phyloP scores from a whole-genome alignment of 2,888 invertebrate species.

The Rhingia campestris region DNA sequence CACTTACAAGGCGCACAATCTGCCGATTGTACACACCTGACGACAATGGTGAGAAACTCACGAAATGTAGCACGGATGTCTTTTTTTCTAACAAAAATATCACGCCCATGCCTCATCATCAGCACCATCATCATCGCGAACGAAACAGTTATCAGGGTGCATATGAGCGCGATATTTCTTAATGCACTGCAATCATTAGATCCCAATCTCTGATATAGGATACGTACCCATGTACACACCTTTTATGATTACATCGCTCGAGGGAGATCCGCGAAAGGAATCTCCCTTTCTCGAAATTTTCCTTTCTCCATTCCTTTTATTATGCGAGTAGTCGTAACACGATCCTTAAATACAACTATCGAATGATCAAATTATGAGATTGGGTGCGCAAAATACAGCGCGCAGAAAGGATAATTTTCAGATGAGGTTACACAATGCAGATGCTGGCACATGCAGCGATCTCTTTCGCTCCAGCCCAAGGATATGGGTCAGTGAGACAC shows the following conservation, averaged over 20 bases:
- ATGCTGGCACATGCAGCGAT: conserved; percentile 44
- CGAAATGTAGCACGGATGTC: conserved; percentile 57
- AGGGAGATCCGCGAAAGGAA: conserved; percentile 63
- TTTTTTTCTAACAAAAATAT: conserved; percentile 29
- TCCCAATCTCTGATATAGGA: conserved; percentile 63
- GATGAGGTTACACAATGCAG: conserved; percentile 73
- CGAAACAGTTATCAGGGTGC: conserved; percentile 65
- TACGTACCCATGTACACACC: conserved; percentile 50
- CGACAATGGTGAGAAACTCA: conserved; percentile 63
- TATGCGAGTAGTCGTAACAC: conserved; percentile 32
- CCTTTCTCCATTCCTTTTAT: conserved; percentile 10
- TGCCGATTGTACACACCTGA: conserved; percentile 31
- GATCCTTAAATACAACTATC: conserved; percentile 61
- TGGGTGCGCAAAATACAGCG: conserved; percentile 57
- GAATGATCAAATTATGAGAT: conserved; percentile 66
- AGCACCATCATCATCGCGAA: conserved; percentile 33
- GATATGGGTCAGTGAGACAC: conserved; percentile 65
- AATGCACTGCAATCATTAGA: conserved; percentile 57
- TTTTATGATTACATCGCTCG: conserved; percentile 45
- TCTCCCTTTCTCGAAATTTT: conserved; percentile 31
- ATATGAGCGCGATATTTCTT: conserved; percentile 17
- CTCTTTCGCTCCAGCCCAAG: conserved; percentile 45
- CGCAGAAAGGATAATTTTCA: conserved; percentile 72
- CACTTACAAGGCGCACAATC: conserved; percentile 28
- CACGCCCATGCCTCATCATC: conserved; percentile 39